Percentiles rank a stretch among this genome's conserved stretches.
Conservation (phyloP, 2,797 vertebrate species). For the Myotis daubentonii region DNA sequence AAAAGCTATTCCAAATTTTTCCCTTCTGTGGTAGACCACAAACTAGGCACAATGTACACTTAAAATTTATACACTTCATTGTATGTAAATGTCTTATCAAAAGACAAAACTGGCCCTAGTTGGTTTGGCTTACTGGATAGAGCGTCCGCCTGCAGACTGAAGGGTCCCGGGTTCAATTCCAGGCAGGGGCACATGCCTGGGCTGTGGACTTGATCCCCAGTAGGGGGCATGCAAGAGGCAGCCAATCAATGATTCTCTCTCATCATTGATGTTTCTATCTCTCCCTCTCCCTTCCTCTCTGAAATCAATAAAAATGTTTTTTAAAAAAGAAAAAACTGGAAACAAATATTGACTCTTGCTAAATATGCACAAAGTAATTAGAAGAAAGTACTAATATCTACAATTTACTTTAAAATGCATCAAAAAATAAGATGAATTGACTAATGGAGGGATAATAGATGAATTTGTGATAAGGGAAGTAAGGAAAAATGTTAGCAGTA, state of each 20-base stretch:
- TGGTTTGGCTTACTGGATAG: too few species aligned
- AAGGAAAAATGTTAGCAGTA: slow-evolving; percentile 8
- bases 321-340: slow-evolving; percentile 22
- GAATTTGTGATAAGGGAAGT: neutral
- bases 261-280: too few species aligned
- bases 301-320: neutral
- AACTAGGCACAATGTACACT: neutral
- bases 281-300: too few species aligned
- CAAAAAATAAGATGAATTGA: neutral
- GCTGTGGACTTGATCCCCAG: too few species aligned
- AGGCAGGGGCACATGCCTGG: too few species aligned
- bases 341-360: slow-evolving; percentile 16
- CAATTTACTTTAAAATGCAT: slow-evolving; percentile 32
- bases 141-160: too few species aligned
- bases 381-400: neutral
- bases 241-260: too few species aligned
- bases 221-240: too few species aligned
- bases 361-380: neutral
- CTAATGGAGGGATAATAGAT: neutral
- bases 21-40: neutral
- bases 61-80: neutral
- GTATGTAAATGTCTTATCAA: neutral
- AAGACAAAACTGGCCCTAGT: neutral
- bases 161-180: too few species aligned
- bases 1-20: slow-evolving; percentile 29